These are phyloP conservation scores for Pedicia rivosa DNA, from an alignment of 2,888 invertebrate genomes.

Conservation along the genomic window DNA sequence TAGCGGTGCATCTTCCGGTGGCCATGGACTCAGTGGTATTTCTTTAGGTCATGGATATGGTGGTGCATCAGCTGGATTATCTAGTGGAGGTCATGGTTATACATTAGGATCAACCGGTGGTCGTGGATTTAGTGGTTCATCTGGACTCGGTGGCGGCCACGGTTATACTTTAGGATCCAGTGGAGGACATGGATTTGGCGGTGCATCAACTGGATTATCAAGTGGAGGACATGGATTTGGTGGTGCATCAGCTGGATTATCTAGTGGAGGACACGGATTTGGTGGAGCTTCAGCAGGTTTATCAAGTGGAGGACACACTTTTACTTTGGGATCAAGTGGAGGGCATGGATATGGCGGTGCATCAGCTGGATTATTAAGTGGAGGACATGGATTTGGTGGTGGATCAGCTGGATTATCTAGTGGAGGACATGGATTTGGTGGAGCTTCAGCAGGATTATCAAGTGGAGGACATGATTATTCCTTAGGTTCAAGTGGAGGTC, in stretches of 20 bases:
- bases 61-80: not conserved
- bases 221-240: not conserved
- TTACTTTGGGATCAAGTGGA: too few species aligned
- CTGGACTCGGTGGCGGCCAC: not conserved
- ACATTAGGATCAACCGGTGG: not conserved
- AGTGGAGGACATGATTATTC: too few species aligned
- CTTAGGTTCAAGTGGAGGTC: not conserved
- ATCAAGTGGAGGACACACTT: too few species aligned
- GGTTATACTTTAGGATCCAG: not conserved
- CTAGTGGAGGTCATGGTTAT: not conserved
- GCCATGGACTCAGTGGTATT: not conserved
- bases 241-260: constrained; percentile 4
- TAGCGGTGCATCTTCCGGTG: not conserved
- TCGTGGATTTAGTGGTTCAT: too few species aligned
- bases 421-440: constrained; percentile 5
- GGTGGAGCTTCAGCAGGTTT: not conserved
- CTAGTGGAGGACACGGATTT: too few species aligned
- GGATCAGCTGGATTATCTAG: not conserved
- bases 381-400: not conserved
- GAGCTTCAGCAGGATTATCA: not conserved
- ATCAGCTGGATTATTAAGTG: not conserved
- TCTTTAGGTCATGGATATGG: not conserved
- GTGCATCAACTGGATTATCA: not conserved
- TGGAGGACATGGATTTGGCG: not conserved
- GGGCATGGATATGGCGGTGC: not conserved